These are phyloP conservation scores for Drosophila neocordata DNA, from an alignment of 1,140 invertebrate species.

Conservation along the genomic window DNA sequence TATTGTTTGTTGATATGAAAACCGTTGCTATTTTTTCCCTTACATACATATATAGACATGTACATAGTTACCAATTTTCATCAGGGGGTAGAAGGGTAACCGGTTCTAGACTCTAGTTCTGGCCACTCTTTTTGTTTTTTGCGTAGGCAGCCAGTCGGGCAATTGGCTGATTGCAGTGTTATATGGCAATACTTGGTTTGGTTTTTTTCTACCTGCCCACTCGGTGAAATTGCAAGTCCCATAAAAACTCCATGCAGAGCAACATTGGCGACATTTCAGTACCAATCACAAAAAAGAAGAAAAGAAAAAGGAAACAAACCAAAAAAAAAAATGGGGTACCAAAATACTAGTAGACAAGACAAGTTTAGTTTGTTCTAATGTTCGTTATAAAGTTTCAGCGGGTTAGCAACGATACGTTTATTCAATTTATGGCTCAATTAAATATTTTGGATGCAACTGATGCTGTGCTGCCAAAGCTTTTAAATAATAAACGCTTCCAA, in stretches of 20 bases:
- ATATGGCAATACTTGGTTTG: conserved; percentile 14
- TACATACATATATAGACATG: background rate
- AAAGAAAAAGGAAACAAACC: background rate
- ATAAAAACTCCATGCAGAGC: conserved; percentile 2
- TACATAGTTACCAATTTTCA: background rate
- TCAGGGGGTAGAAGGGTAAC: background rate
- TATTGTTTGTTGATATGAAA: conserved; percentile 1
- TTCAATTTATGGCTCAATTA: conserved; percentile 18
- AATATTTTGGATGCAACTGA: conserved; percentile 11
- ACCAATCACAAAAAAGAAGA: background rate
- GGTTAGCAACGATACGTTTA: background rate
- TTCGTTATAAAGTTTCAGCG: too few species aligned
- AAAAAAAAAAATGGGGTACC: background rate
- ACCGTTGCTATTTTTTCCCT: background rate
- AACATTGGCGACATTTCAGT: conserved; percentile 5
- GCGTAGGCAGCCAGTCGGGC: conserved; percentile 14
- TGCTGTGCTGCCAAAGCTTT: conserved; percentile 1
- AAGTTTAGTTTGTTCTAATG: conserved; percentile 4
- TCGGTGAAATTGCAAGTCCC: conserved; percentile 12
- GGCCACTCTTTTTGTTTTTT: conserved; percentile 3
- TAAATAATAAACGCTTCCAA: conserved; percentile 11
- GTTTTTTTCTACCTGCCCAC: conserved; percentile 11
- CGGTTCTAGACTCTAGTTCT: conserved; percentile 2
- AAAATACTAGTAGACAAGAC: background rate
- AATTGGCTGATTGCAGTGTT: conserved; percentile 17